Base-by-base conservation (phyloP, 2,888 invertebrate species). In the Uloborus plumipes region DNA sequence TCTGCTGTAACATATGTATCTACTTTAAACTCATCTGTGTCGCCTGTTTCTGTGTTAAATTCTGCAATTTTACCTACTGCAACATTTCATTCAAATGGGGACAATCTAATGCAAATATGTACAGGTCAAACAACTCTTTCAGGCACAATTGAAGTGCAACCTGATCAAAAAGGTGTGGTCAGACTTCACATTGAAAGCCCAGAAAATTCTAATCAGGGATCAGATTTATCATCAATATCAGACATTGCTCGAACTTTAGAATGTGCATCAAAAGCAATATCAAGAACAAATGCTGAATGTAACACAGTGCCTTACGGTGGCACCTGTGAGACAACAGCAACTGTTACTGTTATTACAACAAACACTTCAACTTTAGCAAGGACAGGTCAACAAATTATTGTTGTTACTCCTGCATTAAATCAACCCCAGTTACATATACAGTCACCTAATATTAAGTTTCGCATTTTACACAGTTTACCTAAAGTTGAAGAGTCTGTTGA, bases 191-290 rank as follows among this genome's bases (percentile, higher is more conserved):
- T 79, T 61, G 84, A 84, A 66, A 80, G 80, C 62, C 80, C 79
- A 58, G 84, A 84, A 76, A 79, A 75, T 39, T 80, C 84, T 39
- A 84, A 84, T 75, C 79, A 75, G 26, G 83, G 74, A 15, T 75
- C 82, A 61, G 84, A 85, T 53, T 59, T 85, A 53, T 85, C 84
- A 26, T 85, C 84, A 51, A 82, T 85, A 53, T 70, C 84, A 18
- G 84, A 85, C 71, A 85, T 85, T 58, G 65, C 84, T 49, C 59
- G 83, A 26, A 85, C 84, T 51, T 71, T 85, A 64, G 84, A 85
- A 64, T 83, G 82, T 76, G 84, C 84, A 55, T 85, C 84, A 20
- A 74, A 85, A 73, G 83, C 83, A 62, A 83, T 85, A 66, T 83
- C 82, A 18, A 64, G 73, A 67, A 85, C 84, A 70, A 85, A 85